Conservation (phyloP, 2,797 vertebrate genomes). For the Squalus acanthias region DNA sequence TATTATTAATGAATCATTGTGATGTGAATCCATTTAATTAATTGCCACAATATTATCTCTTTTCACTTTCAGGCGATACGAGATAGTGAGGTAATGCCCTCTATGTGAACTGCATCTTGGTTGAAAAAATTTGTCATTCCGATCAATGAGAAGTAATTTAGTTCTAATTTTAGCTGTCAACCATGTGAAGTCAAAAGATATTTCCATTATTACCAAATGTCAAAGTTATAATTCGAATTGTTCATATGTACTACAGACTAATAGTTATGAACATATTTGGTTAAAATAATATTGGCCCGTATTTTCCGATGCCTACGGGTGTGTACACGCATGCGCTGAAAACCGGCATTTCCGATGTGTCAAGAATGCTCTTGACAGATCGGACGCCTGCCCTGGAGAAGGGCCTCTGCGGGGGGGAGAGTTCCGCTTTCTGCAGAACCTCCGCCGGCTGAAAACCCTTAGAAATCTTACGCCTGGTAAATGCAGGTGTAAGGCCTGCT, state of each 20-base stretch:
- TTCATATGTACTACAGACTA: neutral
- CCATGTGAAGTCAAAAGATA: neutral
- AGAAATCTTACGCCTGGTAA: too few species aligned
- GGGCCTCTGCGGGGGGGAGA: too few species aligned
- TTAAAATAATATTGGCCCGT: neutral
- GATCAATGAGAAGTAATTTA: constrained; percentile 24
- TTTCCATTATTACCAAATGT: neutral
- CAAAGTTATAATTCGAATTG: constrained; percentile 5
- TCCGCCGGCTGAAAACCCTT: too few species aligned
- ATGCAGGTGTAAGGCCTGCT: too few species aligned
- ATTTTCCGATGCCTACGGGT: too few species aligned
- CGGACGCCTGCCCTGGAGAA: too few species aligned
- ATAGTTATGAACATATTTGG: neutral
- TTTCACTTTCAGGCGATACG: neutral
- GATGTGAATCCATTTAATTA: constrained; percentile 8
- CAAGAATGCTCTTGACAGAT: too few species aligned
- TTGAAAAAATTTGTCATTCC: neutral
- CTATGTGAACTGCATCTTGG: constrained; percentile 17
- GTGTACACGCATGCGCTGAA: too few species aligned
- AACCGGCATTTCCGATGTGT: too few species aligned
- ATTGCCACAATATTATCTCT: constrained; percentile 9
- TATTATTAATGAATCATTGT: constrained; percentile 17
- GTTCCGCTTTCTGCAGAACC: too few species aligned
- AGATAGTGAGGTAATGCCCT: neutral
- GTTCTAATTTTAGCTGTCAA: constrained; percentile 19